Evolutionary conservation across 2,113 vertebrate genomes (phyloP), one percentile per base, ranked within the genome.

Genomic region (Lathamus discolor): DNA sequence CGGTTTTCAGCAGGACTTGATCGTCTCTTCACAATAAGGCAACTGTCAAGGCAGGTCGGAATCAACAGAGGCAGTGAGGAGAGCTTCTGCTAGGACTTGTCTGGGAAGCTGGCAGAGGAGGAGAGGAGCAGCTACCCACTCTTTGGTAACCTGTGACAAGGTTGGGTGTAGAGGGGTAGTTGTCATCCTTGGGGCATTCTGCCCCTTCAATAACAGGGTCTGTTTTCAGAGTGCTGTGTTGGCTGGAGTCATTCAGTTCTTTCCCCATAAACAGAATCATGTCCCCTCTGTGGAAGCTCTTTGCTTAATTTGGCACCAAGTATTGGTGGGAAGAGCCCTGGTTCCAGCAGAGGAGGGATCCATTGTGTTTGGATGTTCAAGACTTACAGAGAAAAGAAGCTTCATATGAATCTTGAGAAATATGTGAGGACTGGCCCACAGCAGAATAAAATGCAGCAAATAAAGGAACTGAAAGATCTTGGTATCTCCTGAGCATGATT

Each of bases 1-100:
- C 68, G 93, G 96, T 54, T 93, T 92, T 61, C 57, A 55, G 46
- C 92, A 92, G 89, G 68, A 70, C 88, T 67, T 20, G 86, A 70
- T 90, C 70, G 78, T 83, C 51, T 63, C 64, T 17, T 17, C 6
- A 2, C 57, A 88, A 67, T 17, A 19, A 81, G 27, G n/a, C 35
- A 48, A 41, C 79, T 92, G 94, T 90, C 94, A 94, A 73, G 64
- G 61, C 5, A 17, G 77, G 48, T 91, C 88, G 91, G 1, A 93
- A 86, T 94, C 91, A 72, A 74, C 83, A 4, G 48, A 72, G 68
- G 76, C 83, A 48, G 28, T 16, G 33, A 54, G 76, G 37, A 81
- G 70, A 41, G 59, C 63, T 67, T 25, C 12, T n/a, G 17, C 59
- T 14, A 57, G 83, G 76, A 27, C 54, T 80, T 10, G 8, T 6